Percentiles rank a stretch among this genome's conserved stretches.
Conservation (phyloP, 2,888 invertebrate species). For the Parelbella ahira region DNA sequence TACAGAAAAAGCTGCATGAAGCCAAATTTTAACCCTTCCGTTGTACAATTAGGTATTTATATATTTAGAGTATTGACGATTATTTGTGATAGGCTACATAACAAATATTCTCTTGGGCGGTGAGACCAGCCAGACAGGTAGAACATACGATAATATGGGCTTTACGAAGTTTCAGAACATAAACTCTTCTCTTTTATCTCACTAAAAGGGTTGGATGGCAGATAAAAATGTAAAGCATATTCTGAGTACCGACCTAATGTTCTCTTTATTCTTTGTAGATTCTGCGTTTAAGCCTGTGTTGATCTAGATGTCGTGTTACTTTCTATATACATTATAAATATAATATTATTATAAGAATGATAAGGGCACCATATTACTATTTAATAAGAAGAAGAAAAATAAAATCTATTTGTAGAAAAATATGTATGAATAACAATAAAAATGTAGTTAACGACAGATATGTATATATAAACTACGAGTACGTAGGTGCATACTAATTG, state of each 20-base stretch:
- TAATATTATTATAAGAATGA: neutral
- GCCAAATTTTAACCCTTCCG: no score
- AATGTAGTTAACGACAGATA: conserved; percentile 45
- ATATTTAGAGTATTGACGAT: no score
- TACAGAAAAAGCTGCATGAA: no score
- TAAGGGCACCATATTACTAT: no score
- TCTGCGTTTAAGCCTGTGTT: neutral
- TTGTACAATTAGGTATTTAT: no score
- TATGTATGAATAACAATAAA: neutral
- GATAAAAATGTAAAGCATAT: conserved; percentile 3
- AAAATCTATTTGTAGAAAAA: neutral
- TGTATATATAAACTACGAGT: no score
- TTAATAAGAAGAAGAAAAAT: no score
- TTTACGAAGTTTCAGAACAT: conserved; percentile 32
- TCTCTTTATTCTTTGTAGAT: conserved; percentile 6
- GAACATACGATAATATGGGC: conserved; percentile 15
- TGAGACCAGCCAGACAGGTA: conserved; percentile 1
- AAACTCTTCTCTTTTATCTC: conserved; percentile 33
- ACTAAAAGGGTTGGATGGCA: conserved; percentile 6
- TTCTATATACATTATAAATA: no score
- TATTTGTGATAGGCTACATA: no score
- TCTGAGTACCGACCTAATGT: conserved; percentile 3
- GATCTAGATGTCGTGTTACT: no score
- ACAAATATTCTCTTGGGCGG: no score
- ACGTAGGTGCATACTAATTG: no score